Base-by-base conservation (phyloP, 2,888 invertebrate genomes). In the Tanytarsus gracilentus region DNA sequence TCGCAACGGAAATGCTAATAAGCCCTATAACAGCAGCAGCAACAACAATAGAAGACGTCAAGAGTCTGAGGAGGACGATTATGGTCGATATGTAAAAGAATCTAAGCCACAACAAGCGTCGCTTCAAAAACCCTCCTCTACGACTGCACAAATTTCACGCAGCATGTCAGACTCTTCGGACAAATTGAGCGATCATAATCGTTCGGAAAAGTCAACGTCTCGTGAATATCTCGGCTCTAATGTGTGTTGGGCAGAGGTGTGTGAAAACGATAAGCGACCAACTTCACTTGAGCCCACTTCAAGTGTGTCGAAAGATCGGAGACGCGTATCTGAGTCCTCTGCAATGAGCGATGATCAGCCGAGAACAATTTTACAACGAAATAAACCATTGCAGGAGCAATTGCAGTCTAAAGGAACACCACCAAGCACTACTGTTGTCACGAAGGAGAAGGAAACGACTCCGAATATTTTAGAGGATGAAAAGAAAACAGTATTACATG, bases 81-180 rank as follows among this genome's bases (percentile, higher is more conserved):
- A 40, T 25, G 18, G 18, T 11, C 52, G 61, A 21, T 49, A 18
- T 25, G 9, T 23, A 14, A 61, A 61, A 14, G 40, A 48, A 29
- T 61, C 64, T 62, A 66, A 30, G 62, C 69, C 62, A 30, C 68
- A 69, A 64, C 72, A 63, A 69, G 72, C 2, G 33, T n/a, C 9
- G 33, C 33, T 11, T 3, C 33, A 55, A 30, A 58, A 61, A 44
- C 9, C 61, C 9, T 18, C 26, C 29, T 61, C 64, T 62, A 39
- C 60, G 30, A 61, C 66, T 27, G 63, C 69, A 62, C 48, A 68
- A 69, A 65, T 73, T 63, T 69, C 72, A 1, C 70, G 74, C n/a
- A 74, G 73, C 67, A 72, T 73, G 64, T 74, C 74, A 0, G 74
- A 74, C 62, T 73, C 71, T n/a, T 74, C 74, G 29, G 64, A 64